Base-by-base conservation (phyloP, 2,113 vertebrate species). In the Urocynchramus pylzowi region DNA sequence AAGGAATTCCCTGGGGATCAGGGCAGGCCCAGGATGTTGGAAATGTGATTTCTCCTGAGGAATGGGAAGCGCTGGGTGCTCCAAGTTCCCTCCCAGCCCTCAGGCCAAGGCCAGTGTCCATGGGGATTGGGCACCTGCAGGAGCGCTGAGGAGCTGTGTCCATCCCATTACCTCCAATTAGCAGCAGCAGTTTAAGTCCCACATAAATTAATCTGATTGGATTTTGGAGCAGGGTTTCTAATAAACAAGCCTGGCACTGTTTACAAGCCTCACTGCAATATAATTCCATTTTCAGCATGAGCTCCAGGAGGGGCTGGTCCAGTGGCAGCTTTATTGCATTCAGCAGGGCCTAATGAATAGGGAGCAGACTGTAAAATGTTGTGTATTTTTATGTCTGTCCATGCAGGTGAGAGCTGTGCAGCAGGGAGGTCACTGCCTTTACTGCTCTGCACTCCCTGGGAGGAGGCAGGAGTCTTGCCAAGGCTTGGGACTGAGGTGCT, bases 141-240 rank as follows among this genome's bases (percentile, higher is more conserved):
- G n/a, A 65, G 33, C 41, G 19, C 61, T 21, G 28, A 35, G 57
- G 35, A 67, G 78, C 79, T 44, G 6, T 12, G 69, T 68, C 44
- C 57, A 56, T 57, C 59, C 20, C 16, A 7, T 86, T 54, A 45
- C 75, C 79, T 68, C 39, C 57, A 92, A 96, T 92, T 80, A 96
- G 61, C 82, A 88, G 80, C 89, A 80, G 89, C n/a, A 13, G 52
- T 70, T 94, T 61, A 83, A 68, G 63, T 57, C 70, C 68, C 54
- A 47, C 59, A 71, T 94, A 61, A 95, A 94, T 93, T 83, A 88
- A 90, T 90, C 88, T 90, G 95, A 94, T 90, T 88, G 85, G 85
- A 73, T 93, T 95, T 94, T 78, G 41, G 70, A 68, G 82, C 27
- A 23, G 67, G 82, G 41, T 23, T 90, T 83, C 15, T 74, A 69